Conservation (phyloP, 2,113 vertebrate species). For the Pachyramphus minor region DNA sequence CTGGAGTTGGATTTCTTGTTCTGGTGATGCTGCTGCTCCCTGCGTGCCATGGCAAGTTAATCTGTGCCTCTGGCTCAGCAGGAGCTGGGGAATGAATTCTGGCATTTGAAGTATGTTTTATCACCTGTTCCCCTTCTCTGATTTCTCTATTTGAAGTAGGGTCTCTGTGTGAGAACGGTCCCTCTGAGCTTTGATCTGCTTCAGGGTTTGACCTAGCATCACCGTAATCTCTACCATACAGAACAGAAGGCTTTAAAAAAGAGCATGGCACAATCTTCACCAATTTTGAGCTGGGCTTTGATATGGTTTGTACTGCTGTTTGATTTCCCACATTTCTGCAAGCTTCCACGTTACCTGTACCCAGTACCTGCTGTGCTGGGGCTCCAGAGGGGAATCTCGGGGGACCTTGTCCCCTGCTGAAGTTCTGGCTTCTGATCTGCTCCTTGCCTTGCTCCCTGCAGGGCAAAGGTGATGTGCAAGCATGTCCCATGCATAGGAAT, state of each 20-base stretch:
- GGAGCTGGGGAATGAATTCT: not conserved
- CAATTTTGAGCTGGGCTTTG: not conserved
- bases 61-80: not conserved
- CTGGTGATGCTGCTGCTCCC: not conserved
- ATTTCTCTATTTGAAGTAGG: not conserved
- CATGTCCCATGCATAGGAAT: not conserved
- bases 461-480: not conserved
- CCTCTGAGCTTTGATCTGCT: not conserved
- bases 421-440: not conserved
- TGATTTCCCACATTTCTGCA: not conserved
- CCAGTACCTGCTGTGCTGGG: not conserved
- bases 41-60: not conserved
- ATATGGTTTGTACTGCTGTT: not conserved
- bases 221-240: not conserved
- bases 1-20: not conserved
- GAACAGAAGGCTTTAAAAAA: not conserved
- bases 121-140: not conserved
- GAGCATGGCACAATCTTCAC: not conserved
- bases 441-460: not conserved
- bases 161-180: not conserved
- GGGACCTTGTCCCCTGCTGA: not conserved
- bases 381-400: not conserved
- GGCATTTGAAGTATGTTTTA: constrained; percentile 7
- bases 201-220: not conserved
- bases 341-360: not conserved